Base-by-base conservation (phyloP, 2,888 invertebrate genomes). In the Cataglyphis cursor region DNA sequence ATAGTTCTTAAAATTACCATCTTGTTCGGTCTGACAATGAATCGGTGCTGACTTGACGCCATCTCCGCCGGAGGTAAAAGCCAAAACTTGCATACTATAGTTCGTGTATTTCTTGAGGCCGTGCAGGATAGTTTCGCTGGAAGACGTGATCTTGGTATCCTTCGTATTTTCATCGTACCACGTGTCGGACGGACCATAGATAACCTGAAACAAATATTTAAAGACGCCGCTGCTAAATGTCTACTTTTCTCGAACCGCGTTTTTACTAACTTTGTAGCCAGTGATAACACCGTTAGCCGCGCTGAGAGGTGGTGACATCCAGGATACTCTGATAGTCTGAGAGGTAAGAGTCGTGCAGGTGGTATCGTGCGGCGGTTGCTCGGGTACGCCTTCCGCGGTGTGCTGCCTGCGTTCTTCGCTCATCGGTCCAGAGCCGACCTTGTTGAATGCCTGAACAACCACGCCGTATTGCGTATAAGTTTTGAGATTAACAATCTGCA, bases 391-490 rank as follows among this genome's bases (percentile, higher is more conserved):
- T 96, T 99, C 99, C 15, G 99, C 98, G 1, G 99, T 99, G 94
- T 98, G 98, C 83, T 98, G 98, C 92, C 97, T 97, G 59, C 97
- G 96, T 95, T 99, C 98, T 74, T 97, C 97, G 64, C 98, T 98
- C 93, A 98, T 96, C 0, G 99, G 99, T 44, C 99, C 99, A 1
- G 98, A 97, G 18, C 99, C 99, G 92, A 98, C 97, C 95, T 98
- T 98, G 95, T 99, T 99, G 95, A 98, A 99, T 0, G 98, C 98
- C 95, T 99, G 99, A 10, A 99, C 98, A 28, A 99, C 98, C 31
- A 99, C 97, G n/a, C 98, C 97, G 95, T 99, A 99, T 95, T 98
- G 98, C 0, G 99, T 99, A 95, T 99, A 99, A 0, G 98, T 99
- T 96, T 98, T 97, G 61, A 98, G 95, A 91, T 98, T 97, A 86